Conservation (phyloP, 2,797 vertebrate genomes). For the Acanthiza pusilla region DNA sequence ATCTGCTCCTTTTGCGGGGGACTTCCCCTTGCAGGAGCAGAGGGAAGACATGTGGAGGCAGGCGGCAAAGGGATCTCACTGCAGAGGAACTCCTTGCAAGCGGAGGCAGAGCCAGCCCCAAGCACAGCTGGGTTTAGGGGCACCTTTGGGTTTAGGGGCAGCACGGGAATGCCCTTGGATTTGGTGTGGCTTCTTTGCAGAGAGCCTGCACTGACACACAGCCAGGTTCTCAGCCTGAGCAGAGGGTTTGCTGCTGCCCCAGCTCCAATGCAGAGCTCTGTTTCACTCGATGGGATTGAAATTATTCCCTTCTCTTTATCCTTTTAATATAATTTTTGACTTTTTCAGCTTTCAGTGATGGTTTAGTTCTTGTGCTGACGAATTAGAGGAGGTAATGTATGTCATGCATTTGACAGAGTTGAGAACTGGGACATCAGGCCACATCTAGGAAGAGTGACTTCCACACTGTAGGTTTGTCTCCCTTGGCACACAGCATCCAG, state of each 20-base stretch:
- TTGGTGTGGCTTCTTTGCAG: not conserved
- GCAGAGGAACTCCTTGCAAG: not conserved
- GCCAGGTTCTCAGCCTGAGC: not conserved
- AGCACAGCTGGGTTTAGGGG: not conserved
- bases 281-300: not conserved
- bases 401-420: not conserved
- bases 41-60: not conserved
- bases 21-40: not conserved
- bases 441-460: not conserved
- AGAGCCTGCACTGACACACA: not conserved
- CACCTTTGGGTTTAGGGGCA: not conserved
- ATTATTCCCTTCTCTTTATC: not conserved
- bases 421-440: not conserved
- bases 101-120: not conserved
- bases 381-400: not conserved
- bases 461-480: not conserved
- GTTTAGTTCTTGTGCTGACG: not conserved
- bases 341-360: not conserved
- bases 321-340: not conserved
- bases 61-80: not conserved
- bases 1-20: not conserved
- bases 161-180: rapidly evolving
- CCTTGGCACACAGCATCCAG: not conserved
- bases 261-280: not conserved
- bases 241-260: not conserved